phyloP scores from a whole-genome alignment of 1,140 invertebrate species.

The Drosophila equinoxialis region DNA sequence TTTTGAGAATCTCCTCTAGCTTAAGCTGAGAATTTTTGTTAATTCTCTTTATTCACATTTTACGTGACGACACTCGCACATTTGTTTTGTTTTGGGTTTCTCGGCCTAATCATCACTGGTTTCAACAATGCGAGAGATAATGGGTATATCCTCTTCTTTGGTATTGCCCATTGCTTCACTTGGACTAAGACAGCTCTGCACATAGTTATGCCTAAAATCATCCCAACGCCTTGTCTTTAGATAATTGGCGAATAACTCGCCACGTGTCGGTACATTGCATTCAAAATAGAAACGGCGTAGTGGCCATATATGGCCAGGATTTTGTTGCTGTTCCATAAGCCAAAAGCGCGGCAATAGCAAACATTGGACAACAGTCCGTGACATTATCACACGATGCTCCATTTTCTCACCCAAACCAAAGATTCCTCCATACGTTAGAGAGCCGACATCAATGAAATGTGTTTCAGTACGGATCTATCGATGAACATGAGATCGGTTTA shows the following conservation, averaged over 20 bases:
- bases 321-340: conserved; percentile 84
- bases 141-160: conserved; percentile 68
- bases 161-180: conserved; percentile 24
- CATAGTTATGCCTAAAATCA: conserved; percentile 83
- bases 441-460: conserved; percentile 78
- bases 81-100: background rate
- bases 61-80: background rate
- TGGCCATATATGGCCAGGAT: conserved; percentile 85
- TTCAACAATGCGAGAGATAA: conserved; percentile 71
- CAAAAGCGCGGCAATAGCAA: conserved; percentile 85
- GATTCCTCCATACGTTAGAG: conserved; percentile 69
- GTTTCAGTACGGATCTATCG: conserved; percentile 31
- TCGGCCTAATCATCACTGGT: conserved; percentile 30
- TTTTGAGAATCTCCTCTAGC: background rate
- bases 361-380: conserved; percentile 84
- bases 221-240: conserved; percentile 84
- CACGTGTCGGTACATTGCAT: conserved; percentile 83
- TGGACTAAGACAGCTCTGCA: conserved; percentile 52
- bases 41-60: background rate
- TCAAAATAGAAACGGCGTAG: conserved; percentile 85
- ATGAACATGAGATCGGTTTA: too few relatives aligned
- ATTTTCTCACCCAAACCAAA: conserved; percentile 84
- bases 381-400: conserved; percentile 84
- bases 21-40: background rate
- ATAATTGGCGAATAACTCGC: conserved; percentile 83